Evolutionary conservation across 2,113 vertebrate species (phyloP).

Genomic region (Ageneiosus marmoratus): DNA sequence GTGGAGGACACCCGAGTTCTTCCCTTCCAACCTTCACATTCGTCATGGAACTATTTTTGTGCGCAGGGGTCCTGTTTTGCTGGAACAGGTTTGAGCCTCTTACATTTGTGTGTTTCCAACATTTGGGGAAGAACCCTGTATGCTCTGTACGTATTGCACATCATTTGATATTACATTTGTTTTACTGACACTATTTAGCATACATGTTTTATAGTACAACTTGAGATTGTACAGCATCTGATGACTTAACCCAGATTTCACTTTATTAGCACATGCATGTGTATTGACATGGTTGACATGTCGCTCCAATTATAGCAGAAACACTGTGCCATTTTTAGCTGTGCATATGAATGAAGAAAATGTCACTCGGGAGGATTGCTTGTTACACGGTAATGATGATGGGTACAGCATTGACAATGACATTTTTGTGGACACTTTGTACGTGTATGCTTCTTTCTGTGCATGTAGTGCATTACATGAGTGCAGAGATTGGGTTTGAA

Average conservation of each 20-base stretch:
- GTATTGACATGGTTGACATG: slow-evolving; percentile 15
- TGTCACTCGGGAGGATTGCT: background rate
- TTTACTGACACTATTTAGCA: background rate
- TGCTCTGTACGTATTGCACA: background rate
- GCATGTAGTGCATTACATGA: slow-evolving; percentile 54
- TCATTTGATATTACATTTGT: background rate
- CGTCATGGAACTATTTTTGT: too few species aligned
- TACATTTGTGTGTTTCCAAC: too few species aligned
- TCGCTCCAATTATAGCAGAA: background rate
- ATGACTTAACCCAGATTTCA: background rate
- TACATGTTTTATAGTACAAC: background rate
- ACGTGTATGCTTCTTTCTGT: slow-evolving; percentile 25
- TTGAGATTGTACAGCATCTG: background rate
- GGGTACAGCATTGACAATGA: background rate
- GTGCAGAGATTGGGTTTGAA: slow-evolving; percentile 67
- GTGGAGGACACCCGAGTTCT: background rate
- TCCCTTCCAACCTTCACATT: background rate
- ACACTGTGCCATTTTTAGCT: slow-evolving; percentile 1
- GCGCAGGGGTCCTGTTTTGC: too few species aligned
- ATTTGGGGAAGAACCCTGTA: background rate
- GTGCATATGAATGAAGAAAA: slow-evolving; percentile 8
- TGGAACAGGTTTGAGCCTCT: background rate
- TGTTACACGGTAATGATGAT: slow-evolving; percentile 6
- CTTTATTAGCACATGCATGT: slow-evolving; percentile 20
- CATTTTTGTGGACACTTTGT: background rate